phyloP scores from a whole-genome alignment of 1,140 invertebrate genomes.

The Hirudo medicinalis region DNA sequence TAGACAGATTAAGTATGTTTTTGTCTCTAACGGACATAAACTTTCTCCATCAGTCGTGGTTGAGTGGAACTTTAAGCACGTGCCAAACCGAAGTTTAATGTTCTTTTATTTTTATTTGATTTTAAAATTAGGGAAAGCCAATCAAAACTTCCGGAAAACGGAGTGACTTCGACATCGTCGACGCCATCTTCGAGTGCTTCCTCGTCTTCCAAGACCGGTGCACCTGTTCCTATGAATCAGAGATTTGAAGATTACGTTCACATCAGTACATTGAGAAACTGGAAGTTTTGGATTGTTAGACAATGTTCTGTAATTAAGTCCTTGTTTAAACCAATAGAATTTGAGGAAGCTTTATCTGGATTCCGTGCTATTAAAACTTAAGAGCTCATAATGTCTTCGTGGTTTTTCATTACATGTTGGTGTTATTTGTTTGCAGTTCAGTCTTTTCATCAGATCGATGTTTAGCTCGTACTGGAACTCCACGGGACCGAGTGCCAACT shows the following conservation, averaged over 20 bases:
- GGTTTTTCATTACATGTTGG: background rate
- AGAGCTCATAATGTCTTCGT: background rate
- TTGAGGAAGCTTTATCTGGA: background rate
- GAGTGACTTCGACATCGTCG: background rate
- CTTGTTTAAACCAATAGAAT: no score
- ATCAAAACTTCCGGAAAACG: slow-evolving; percentile 1
- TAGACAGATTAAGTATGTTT: no score
- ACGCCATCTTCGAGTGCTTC: background rate
- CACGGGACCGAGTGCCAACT: background rate
- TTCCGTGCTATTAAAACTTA: no score
- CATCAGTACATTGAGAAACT: slow-evolving; percentile 5
- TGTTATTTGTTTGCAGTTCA: background rate
- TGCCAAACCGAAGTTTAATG: no score
- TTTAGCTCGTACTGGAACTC: background rate
- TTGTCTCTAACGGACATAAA: no score
- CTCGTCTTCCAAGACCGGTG: background rate
- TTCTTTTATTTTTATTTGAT: background rate
- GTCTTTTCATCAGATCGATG: background rate
- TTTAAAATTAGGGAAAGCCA: background rate
- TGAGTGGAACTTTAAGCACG: no score
- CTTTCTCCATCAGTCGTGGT: no score
- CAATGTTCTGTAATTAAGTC: no score
- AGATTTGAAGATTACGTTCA: background rate
- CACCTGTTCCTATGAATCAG: background rate
- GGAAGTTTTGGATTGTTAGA: slow-evolving; percentile 11